phyloP scores from a whole-genome alignment of 2,888 invertebrate species.

The Athalia rosae region DNA sequence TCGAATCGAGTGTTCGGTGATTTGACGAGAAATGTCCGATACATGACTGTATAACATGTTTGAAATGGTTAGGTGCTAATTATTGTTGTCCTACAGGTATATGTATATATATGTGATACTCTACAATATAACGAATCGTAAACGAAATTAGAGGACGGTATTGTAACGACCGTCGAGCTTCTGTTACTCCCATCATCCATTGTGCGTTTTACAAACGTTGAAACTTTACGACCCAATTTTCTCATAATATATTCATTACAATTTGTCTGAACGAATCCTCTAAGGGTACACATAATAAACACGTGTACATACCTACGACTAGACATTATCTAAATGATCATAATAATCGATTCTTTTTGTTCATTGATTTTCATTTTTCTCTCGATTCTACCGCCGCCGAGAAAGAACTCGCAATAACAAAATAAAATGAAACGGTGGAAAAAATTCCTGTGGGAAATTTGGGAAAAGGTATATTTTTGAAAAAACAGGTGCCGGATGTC shows the following conservation, averaged over 20 bases:
- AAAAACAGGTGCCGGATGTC: slow-evolving; percentile 68
- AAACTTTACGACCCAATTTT: slow-evolving; percentile 62
- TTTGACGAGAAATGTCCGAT: not conserved
- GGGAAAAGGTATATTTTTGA: not conserved
- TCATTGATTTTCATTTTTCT: too few species aligned
- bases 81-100: slow-evolving; percentile 57
- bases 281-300: too few species aligned
- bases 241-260: slow-evolving; percentile 60
- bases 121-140: too few species aligned
- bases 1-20: not conserved
- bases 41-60: not conserved
- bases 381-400: not conserved
- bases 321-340: too few species aligned
- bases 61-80: not conserved
- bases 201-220: slow-evolving; percentile 23
- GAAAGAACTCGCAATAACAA: not conserved
- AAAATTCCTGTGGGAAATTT: slow-evolving; percentile 13
- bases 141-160: too few species aligned
- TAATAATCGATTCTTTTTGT: too few species aligned
- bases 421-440: slow-evolving; percentile 15
- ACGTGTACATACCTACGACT: too few species aligned
- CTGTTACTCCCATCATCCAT: too few species aligned
- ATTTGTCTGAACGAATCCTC: slow-evolving; percentile 17
- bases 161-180: too few species aligned
- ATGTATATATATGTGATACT: slow-evolving; percentile 50